Evolutionary conservation across 2,113 vertebrate species (phyloP).

Genomic region (Danionella cerebrum): DNA sequence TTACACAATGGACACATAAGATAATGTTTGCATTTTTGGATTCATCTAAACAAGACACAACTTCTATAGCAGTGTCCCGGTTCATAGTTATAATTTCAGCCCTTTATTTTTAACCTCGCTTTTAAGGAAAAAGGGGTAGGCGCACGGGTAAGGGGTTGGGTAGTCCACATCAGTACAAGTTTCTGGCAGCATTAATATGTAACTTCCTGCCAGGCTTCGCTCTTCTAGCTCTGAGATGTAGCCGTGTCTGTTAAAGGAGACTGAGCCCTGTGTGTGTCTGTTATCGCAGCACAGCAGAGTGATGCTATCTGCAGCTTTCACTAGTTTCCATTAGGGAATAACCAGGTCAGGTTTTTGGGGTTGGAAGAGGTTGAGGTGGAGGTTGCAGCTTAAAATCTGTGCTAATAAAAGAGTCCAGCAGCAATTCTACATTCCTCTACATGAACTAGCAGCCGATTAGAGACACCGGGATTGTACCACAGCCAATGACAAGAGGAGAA

Average conservation of each 20-base stretch:
- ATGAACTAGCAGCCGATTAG: constrained; percentile 41
- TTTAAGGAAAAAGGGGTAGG: too few relatives aligned
- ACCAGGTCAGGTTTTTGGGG: constrained; percentile 20
- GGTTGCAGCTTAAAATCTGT: constrained; percentile 45
- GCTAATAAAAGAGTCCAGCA: constrained; percentile 51
- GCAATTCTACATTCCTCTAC: constrained; percentile 46
- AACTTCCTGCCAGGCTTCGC: constrained; percentile 51
- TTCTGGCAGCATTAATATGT: constrained; percentile 63
- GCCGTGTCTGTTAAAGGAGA: constrained; percentile 39
- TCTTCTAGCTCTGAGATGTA: constrained; percentile 40
- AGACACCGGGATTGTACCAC: constrained; percentile 29
- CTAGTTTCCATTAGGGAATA: constrained; percentile 61
- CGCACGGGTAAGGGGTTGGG: too few relatives aligned
- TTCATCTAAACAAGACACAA: too few relatives aligned
- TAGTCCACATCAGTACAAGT: constrained; percentile 53
- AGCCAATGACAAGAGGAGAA: constrained; percentile 11
- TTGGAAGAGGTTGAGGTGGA: background rate
- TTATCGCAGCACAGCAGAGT: constrained; percentile 57
- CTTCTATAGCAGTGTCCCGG: too few relatives aligned
- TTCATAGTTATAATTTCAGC: too few relatives aligned
- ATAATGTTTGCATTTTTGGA: too few relatives aligned
- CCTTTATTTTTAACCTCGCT: too few relatives aligned
- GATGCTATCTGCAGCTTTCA: constrained; percentile 59
- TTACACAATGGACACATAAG: too few relatives aligned
- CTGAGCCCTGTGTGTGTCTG: constrained; percentile 30